A percentile compares a stretch with the other conserved stretches of the same genome.
Conservation (phyloP, 2,888 invertebrate genomes). For the Coecobrya sp. region DNA sequence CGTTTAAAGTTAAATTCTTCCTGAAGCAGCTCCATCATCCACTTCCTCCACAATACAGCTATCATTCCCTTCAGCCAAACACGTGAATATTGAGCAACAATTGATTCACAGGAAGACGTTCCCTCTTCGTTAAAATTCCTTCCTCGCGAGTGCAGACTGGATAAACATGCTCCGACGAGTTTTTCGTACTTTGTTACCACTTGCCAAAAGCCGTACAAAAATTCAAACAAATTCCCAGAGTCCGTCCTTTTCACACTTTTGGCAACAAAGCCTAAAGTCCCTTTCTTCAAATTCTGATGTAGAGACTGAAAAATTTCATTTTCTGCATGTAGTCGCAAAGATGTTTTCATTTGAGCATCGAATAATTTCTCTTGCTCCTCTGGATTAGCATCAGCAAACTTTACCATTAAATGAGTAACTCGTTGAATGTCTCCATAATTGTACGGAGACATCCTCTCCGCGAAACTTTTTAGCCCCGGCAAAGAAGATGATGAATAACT, state of each 20-base stretch:
- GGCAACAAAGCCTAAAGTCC: constrained; percentile 79
- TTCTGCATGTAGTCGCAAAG: constrained; percentile 72
- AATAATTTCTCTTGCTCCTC: constrained; percentile 64
- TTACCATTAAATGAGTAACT: constrained; percentile 81
- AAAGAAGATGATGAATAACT: constrained; percentile 86
- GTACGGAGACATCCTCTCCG: constrained; percentile 87
- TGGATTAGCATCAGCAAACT: constrained; percentile 72
- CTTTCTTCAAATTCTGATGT: constrained; percentile 55
- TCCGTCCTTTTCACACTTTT: constrained; percentile 75
- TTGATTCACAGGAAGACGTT: constrained; percentile 20
- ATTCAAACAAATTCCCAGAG: constrained; percentile 79
- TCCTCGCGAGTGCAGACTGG: background rate
- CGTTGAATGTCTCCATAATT: constrained; percentile 82
- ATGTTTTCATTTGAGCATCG: constrained; percentile 69
- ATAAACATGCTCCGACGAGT: constrained; percentile 66
- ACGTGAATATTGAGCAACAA: constrained; percentile 74
- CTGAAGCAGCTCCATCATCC: constrained; percentile 76
- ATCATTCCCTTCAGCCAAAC: constrained; percentile 84
- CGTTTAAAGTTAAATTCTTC: constrained; percentile 76
- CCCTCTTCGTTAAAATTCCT: background rate
- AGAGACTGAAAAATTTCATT: constrained; percentile 69
- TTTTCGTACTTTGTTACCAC: constrained; percentile 71
- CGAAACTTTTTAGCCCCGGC: constrained; percentile 88
- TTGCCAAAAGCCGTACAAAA: constrained; percentile 80
- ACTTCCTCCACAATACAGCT: constrained; percentile 81